Percentiles rank a stretch among this genome's conserved stretches.
Conservation (phyloP, 2,797 vertebrate species). For the Bufotes viridis region DNA sequence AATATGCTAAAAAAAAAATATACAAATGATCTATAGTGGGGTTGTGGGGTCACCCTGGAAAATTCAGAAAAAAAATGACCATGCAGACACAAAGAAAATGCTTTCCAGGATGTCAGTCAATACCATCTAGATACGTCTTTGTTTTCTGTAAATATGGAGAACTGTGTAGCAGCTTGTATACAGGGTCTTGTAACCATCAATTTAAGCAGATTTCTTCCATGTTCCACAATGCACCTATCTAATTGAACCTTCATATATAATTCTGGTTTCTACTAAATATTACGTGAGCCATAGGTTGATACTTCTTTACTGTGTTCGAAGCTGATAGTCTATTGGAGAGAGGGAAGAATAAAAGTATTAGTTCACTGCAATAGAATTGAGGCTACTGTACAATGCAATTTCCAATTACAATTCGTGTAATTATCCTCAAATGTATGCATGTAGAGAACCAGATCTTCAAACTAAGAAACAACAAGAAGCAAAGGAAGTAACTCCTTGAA, state of each 20-base stretch:
- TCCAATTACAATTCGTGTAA: no score
- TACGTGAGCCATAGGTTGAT: not conserved
- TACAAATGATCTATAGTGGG: not conserved
- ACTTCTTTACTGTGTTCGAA: slow-evolving; percentile 53
- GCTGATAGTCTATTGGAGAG: slow-evolving; percentile 52
- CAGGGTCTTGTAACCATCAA: slow-evolving; percentile 8
- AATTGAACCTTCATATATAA: not conserved
- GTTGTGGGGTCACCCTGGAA: not conserved
- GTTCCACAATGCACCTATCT: not conserved
- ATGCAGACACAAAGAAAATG: slow-evolving; percentile 1
- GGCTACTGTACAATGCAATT: no score
- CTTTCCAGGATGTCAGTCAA: not conserved
- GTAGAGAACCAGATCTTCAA: not conserved
- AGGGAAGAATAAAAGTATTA: not conserved
- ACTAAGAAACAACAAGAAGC: not conserved
- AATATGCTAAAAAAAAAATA: not conserved
- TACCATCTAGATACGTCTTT: not conserved
- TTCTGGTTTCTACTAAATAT: slow-evolving; percentile 22
- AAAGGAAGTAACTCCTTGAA: not conserved
- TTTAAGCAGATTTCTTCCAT: slow-evolving; percentile 7
- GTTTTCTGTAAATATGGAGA: not conserved
- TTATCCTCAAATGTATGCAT: not conserved
- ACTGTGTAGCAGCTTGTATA: slow-evolving; percentile 24
- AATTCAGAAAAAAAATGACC: not conserved
- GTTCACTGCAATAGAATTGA: not conserved